Evolutionary conservation across 2,888 invertebrate species (phyloP), one percentile per base, ranked within the genome.

Genomic region (Melieria omissa): DNA sequence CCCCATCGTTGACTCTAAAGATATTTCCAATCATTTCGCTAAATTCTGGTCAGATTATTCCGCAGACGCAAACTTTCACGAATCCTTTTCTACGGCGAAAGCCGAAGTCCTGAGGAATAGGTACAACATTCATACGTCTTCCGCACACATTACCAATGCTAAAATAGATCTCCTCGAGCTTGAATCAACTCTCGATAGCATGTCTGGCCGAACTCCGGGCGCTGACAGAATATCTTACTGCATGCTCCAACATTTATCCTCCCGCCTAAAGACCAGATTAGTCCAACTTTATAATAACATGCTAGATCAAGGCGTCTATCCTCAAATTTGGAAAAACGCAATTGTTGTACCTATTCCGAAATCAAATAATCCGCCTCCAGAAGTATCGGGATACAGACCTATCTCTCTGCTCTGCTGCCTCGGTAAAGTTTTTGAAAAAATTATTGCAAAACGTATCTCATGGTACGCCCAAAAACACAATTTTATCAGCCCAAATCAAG

Each of bases 381-480:
- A 65, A 46, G 58, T 65, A 49, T 8, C 10, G 9, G 42, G 60
- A 10, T 71, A 71, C 42, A 16, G 65, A 10, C 58, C 60, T 42
- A 71, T 71, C n/a, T 65, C 69, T 0, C 10, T 69, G 4, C 62
- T 69, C 9, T 44, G 61, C n/a, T 69, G 69, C 47, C 16, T 69
- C 1, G 49, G 62, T 10, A 69, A 69, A 62, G 54, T 69, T 16
- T 16, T 69, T 5, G 69, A 73, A 44, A 73, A 69, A 61, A 65
- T 73, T 16, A 16, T 73, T 16, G 58, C 69, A 5, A 73, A 69
- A 7, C 47, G 65, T 66, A 46, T n/a, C n/a, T n/a, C n/a, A n/a
- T 92, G 72, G 70, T 66, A 66, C 42, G 16, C 46, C 12, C n/a
- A 52, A 63, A 58, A 14, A 61, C 57, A 70, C 29, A 74, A 72